Conservation (phyloP, 1,140 invertebrate species). For the Ganaspis sp. region DNA sequence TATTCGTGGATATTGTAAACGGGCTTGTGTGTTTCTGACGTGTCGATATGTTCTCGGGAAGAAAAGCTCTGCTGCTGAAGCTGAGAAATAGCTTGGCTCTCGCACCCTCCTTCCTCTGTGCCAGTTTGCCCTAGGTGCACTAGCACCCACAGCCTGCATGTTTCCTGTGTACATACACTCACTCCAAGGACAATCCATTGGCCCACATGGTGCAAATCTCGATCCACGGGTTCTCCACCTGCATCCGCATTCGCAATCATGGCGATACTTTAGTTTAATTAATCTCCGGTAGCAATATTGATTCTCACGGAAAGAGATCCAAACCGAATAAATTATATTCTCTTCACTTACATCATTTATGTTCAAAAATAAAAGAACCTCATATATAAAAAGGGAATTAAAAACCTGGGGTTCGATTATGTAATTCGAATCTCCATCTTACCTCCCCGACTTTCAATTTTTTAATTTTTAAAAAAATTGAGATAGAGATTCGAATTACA, state of each 20-base stretch:
- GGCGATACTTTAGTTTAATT: neutral
- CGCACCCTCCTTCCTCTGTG: conserved; percentile 38
- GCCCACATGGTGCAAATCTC: neutral
- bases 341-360: no score
- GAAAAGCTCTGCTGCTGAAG: conserved; percentile 75
- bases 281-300: neutral
- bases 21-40: conserved; percentile 72
- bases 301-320: no score
- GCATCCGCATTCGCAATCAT: neutral
- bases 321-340: no score
- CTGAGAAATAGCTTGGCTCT: conserved; percentile 72
- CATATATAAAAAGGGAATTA: no score
- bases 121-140: conserved; percentile 6
- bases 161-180: neutral
- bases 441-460: no score
- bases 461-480: no score
- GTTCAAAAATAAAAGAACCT: no score
- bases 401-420: no score
- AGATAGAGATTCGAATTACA: no score
- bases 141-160: neutral
- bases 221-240: neutral
- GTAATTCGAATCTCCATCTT: no score
- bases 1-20: conserved; percentile 69
- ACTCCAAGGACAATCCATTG: neutral
- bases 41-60: conserved; percentile 74